Evolutionary conservation across 30 jellyfish, hydroid and myxozoan species (phyloP).

Genomic region (Catostylus mosaicus): DNA sequence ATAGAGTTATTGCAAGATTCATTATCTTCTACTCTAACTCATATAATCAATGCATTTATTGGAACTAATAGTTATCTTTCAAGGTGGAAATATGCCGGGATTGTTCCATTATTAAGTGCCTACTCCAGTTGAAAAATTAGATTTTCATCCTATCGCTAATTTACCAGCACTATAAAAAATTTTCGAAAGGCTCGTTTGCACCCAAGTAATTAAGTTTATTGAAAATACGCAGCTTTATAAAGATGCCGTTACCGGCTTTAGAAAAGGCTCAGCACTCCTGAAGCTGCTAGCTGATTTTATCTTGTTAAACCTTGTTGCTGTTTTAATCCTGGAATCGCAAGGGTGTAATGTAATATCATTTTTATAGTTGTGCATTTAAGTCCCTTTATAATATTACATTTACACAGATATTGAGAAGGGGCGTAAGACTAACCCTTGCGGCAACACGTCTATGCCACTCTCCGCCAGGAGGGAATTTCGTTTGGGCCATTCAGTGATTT

Average conservation of each 20-base stretch:
- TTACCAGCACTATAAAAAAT: constrained; percentile 10
- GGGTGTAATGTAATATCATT: too few species aligned
- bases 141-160: constrained; percentile 9
- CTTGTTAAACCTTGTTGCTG: too few species aligned
- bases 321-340: too few species aligned
- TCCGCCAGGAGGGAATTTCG: too few species aligned
- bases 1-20: constrained; percentile 10
- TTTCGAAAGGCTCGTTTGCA: constrained; percentile 27
- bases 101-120: constrained; percentile 8
- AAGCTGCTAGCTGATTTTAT: constrained; percentile 26
- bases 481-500: too few species aligned
- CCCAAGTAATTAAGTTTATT: constrained; percentile 28
- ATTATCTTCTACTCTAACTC: not conserved
- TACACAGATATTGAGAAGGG: too few species aligned
- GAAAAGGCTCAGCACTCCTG: constrained; percentile 38
- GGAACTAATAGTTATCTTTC: too few species aligned
- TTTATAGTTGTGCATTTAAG: too few species aligned
- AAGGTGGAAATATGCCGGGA: constrained; percentile 8
- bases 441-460: too few species aligned
- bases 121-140: constrained; percentile 11
- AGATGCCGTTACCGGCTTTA: constrained; percentile 15
- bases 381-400: too few species aligned
- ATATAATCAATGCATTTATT: too few species aligned
- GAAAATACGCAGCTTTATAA: constrained; percentile 9
- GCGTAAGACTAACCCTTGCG: too few species aligned